Evolutionary conservation across 2,888 invertebrate genomes (phyloP), one percentile per base, ranked within the genome.

Genomic region (Toxonevra muliebris): DNA sequence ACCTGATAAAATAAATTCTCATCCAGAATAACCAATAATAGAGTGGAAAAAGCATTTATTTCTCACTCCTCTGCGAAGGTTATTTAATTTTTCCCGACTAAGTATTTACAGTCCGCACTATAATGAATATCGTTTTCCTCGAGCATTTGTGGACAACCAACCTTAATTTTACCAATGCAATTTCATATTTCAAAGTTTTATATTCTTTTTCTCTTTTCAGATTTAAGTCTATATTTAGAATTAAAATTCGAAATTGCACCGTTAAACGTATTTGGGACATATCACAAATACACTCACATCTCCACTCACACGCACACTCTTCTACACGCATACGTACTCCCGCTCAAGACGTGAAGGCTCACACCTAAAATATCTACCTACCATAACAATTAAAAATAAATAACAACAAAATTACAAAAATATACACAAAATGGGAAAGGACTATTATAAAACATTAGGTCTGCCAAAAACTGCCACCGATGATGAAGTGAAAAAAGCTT

Each of bases 401-500:
- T 45, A n/a, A n/a, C 30, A 30, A n/a, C 19, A 58, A 52, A 61
- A 30, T 45, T 17, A 67, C 19, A 67, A 55, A 66, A 45, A 65
- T 17, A 50, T 11, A 67, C 42, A 66, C 53, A 70, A 59, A 59
- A 97, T 98, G 98, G 98, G 96, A 70, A 98, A 98, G 88, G 97
- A 99, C 87, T 99, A 97, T 84, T 99, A 99, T 86, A 95, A 94
- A 87, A 94, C 91, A 79, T 88, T 99, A 76, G 98, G 96, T 73
- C 87, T 99, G 75, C 78, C 89, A 65, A 94, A 93, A 87, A 92
- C 91, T 78, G 97, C 98, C 61, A 90, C 91, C 69, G 98, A 98
- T 76, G 98, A 98, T 80, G 98, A 98, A 84, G 96, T 99, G 80
- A 97, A 97, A 86, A 98, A 97, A 84, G 96, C 97, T 5, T 98